phyloP scores from a whole-genome alignment of 2,888 invertebrate species.

The Meta bourneti region DNA sequence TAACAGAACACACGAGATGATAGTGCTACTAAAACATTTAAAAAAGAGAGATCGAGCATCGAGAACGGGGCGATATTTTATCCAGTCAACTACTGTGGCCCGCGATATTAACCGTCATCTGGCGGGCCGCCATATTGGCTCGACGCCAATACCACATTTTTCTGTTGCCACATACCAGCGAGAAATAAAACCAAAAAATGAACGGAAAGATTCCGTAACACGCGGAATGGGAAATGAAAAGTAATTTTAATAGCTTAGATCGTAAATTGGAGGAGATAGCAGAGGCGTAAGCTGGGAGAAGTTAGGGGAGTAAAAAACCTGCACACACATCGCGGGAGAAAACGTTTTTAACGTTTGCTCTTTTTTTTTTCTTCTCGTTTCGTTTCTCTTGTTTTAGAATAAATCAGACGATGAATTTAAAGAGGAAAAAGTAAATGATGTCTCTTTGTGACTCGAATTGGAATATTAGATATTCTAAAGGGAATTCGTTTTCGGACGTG shows the following conservation, averaged over 20 bases:
- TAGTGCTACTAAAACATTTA: slow-evolving; percentile 58
- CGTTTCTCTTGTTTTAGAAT: not conserved
- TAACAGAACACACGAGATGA: slow-evolving; percentile 51
- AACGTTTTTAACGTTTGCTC: not conserved
- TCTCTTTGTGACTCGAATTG: not conserved
- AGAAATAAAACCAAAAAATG: slow-evolving; percentile 8
- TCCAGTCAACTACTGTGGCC: slow-evolving; percentile 54
- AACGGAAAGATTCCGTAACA: not conserved
- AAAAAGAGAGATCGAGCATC: slow-evolving; percentile 52
- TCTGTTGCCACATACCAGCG: slow-evolving; percentile 15
- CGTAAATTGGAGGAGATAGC: slow-evolving; percentile 30
- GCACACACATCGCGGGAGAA: no score
- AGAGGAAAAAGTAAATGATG: slow-evolving; percentile 3
- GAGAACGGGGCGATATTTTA: slow-evolving; percentile 60
- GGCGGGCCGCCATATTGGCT: slow-evolving; percentile 61
- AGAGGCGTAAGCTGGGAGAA: not conserved
- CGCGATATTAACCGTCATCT: slow-evolving; percentile 47
- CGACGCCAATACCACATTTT: slow-evolving; percentile 47
- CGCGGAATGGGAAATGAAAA: slow-evolving; percentile 40
- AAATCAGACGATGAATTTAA: not conserved
- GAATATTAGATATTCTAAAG: not conserved
- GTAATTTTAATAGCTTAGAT: slow-evolving; percentile 65
- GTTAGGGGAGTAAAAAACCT: slow-evolving; percentile 2
- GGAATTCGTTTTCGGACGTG: not conserved
- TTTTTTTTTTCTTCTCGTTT: not conserved